Base-by-base conservation (phyloP, 2,888 invertebrate species). In the Heterodera filipjevi region DNA sequence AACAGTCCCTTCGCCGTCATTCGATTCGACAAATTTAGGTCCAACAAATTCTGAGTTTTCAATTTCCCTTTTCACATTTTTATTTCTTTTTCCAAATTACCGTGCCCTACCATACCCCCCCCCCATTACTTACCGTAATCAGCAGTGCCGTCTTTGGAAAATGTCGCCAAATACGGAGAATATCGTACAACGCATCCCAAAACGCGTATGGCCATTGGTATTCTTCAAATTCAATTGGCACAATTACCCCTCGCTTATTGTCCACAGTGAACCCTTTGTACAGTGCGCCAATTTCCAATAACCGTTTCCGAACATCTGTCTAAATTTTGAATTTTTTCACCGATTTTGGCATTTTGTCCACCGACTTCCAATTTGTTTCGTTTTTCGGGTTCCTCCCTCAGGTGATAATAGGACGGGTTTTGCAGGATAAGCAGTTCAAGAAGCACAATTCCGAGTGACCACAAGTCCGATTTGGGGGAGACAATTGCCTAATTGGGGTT, bases 291-390 rank as follows among this genome's bases (percentile, higher is more conserved):
- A 59, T 59, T 59, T 59, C 59, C 59, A 59, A 2, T 27, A 59
- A 27, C 27, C 59, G 59, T 8, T 27, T 59, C 22, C 27, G 59
- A 59, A 59, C 22, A 22, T 10, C 8, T n/a, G n/a, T 27, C 59
- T 59, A n/a, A 59, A 59, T 8, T 6, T n/a, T 22, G 8, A n/a
- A n/a, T 59, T 59, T 59, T 59, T 53, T n/a, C 6, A n/a, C 8
- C 22, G n/a, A n/a, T 59, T 59, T 59, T 59, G 59, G 59, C 59
- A n/a, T 59, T 59, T 49, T n/a, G n/a, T 59, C 59, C 59, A n/a
- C 59, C n/a, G 6, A 59, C 59, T 59, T 59, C 59, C 59, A 59
- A 59, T 59, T n/a, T 27, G n/a, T 59, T 27, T 8, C 59, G 59
- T 1, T 59, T 59, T 5, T 59, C 59, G 2, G n/a, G n/a, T n/a